These are phyloP conservation scores for Metopolophium dirhodum DNA, from an alignment of 1,140 invertebrate genomes.

Conservation along the genomic window DNA sequence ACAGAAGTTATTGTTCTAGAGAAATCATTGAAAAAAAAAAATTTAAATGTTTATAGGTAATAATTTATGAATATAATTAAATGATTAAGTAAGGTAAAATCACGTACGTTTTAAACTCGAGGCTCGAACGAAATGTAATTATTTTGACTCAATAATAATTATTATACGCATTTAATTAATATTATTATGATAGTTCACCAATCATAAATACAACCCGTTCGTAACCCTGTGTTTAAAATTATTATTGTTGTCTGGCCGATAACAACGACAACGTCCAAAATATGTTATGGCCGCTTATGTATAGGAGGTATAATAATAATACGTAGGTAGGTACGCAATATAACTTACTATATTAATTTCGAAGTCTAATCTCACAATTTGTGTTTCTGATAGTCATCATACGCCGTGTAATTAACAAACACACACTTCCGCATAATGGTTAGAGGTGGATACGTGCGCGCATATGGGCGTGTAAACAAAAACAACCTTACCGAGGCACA, in stretches of 20 bases:
- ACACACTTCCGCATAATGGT: background rate
- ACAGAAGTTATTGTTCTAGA: too few relatives aligned
- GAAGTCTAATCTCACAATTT: background rate
- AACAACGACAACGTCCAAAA: background rate
- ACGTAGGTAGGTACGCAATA: background rate
- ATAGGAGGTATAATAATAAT: too few relatives aligned
- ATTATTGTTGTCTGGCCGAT: background rate
- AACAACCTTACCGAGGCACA: background rate
- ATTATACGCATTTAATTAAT: too few relatives aligned
- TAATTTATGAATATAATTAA: too few relatives aligned
- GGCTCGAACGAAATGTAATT: too few relatives aligned
- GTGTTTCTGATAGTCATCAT: conserved; percentile 1
- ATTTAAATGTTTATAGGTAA: too few relatives aligned
- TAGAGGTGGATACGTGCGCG: background rate
- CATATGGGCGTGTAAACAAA: background rate
- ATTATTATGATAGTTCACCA: too few relatives aligned
- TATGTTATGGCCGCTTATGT: background rate
- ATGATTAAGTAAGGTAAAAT: too few relatives aligned
- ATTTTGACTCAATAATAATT: too few relatives aligned
- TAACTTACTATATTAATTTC: background rate
- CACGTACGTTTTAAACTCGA: too few relatives aligned
- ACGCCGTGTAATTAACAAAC: background rate
- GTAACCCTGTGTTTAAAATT: background rate
- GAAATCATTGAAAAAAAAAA: too few relatives aligned
- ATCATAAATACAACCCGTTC: too few relatives aligned